These are phyloP conservation scores for Octodon degus DNA, from an alignment of 2,113 vertebrate species.

Conservation along the genomic window DNA sequence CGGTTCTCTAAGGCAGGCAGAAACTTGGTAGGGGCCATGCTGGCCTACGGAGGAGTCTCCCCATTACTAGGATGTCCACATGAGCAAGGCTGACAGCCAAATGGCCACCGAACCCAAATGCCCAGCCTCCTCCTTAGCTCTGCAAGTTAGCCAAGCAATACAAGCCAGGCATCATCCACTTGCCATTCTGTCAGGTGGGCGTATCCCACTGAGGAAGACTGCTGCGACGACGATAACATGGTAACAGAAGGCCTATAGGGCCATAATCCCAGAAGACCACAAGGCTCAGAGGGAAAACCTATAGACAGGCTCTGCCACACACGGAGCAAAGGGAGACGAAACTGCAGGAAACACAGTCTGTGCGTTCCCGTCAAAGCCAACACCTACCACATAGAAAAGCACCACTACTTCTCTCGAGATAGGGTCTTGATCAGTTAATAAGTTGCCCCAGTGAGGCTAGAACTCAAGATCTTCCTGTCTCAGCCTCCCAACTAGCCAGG, in stretches of 20 bases:
- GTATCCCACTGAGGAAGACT: background rate
- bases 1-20: conserved; percentile 90
- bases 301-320: no score
- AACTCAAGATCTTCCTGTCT: background rate
- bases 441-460: background rate
- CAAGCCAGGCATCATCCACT: background rate
- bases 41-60: rapidly evolving
- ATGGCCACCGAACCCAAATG: background rate
- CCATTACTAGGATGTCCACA: rapidly evolving
- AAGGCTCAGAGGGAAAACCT: background rate
- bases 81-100: background rate
- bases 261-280: background rate
- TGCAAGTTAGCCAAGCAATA: background rate
- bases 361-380: background rate
- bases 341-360: no score
- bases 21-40: rapidly evolving
- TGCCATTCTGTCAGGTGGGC: background rate
- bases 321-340: background rate
- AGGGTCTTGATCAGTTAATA: background rate
- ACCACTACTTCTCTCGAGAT: background rate
- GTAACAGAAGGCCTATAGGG: rapidly evolving
- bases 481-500: background rate
- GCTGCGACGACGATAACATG: background rate
- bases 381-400: background rate
- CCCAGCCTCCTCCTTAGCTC: background rate